A percentile compares a stretch with the other conserved stretches of the same genome.
Conservation (phyloP, 2,113 vertebrate genomes). For the Falco punctatus region DNA sequence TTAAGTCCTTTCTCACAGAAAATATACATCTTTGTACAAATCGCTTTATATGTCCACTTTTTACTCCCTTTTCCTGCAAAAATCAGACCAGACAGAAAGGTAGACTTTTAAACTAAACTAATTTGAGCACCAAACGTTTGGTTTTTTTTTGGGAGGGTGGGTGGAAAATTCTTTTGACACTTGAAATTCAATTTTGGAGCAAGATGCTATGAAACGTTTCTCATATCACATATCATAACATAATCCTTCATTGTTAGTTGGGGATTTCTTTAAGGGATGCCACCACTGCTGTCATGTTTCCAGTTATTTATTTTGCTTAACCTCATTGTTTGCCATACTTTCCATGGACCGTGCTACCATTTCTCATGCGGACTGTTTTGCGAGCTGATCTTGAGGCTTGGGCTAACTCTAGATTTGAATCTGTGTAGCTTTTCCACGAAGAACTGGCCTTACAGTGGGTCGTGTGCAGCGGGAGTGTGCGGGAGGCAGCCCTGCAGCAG, state of each 20-base stretch:
- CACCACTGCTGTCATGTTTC: constrained; percentile 56
- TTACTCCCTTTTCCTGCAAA: constrained; percentile 64
- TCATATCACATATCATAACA: constrained; percentile 44
- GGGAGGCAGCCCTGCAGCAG: constrained; percentile 95
- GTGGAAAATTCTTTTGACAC: constrained; percentile 16
- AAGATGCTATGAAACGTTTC: constrained; percentile 63
- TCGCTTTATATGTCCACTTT: constrained; percentile 63
- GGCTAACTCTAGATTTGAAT: constrained; percentile 64
- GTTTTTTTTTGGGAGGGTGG: background rate
- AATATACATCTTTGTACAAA: constrained; percentile 50
- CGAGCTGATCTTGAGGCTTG: background rate
- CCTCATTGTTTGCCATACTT: constrained; percentile 63
- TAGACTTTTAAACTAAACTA: constrained; percentile 64
- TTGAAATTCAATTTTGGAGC: constrained; percentile 62
- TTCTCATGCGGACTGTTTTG: constrained; percentile 33
- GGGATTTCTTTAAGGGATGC: constrained; percentile 76
- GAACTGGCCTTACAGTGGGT: constrained; percentile 99
- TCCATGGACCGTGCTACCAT: constrained; percentile 25
- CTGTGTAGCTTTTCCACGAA: constrained; percentile 92
- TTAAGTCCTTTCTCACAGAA: constrained; percentile 66
- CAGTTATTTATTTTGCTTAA: constrained; percentile 61
- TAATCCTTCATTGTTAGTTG: constrained; percentile 57
- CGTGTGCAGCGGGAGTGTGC: constrained; percentile 95
- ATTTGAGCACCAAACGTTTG: constrained; percentile 47
- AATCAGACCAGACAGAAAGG: constrained; percentile 67